phyloP scores from a whole-genome alignment of 2,888 invertebrate genomes.

The Fragum sueziense region DNA sequence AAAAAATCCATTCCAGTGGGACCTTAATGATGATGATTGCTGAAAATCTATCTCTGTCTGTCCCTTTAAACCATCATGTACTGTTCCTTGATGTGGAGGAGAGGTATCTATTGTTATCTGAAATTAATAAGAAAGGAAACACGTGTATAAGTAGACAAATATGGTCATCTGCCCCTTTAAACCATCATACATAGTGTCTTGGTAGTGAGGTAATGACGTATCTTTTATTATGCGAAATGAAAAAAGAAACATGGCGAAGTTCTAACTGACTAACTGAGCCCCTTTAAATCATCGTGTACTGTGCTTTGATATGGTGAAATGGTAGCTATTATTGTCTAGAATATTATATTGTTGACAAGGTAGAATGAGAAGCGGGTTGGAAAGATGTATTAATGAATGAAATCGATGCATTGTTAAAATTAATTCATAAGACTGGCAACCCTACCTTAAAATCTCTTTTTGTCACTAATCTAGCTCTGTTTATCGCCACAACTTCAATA shows the following conservation, averaged over 20 bases:
- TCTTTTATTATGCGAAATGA: conserved; percentile 69
- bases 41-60: conserved; percentile 69
- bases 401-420: no score
- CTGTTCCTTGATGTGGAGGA: conserved; percentile 67
- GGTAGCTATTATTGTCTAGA: no score
- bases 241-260: no score
- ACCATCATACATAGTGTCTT: conserved; percentile 69
- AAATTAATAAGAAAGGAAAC: not conserved
- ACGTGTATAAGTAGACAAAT: no score
- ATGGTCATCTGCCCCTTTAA: conserved; percentile 44
- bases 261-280: no score
- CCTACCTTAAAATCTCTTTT: conserved; percentile 2
- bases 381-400: no score
- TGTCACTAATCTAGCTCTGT: conserved; percentile 57
- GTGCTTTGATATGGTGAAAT: no score
- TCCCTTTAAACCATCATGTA: conserved; percentile 65
- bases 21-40: conserved; percentile 47
- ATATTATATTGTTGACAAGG: no score
- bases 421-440: no score
- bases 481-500: conserved; percentile 63
- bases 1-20: conserved; percentile 72
- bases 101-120: conserved; percentile 72
- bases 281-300: no score
- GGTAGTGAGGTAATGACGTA: conserved; percentile 66
- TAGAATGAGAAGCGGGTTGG: no score